Conservation (phyloP, 2,888 invertebrate genomes). For the Phrixothrix hirtus region DNA sequence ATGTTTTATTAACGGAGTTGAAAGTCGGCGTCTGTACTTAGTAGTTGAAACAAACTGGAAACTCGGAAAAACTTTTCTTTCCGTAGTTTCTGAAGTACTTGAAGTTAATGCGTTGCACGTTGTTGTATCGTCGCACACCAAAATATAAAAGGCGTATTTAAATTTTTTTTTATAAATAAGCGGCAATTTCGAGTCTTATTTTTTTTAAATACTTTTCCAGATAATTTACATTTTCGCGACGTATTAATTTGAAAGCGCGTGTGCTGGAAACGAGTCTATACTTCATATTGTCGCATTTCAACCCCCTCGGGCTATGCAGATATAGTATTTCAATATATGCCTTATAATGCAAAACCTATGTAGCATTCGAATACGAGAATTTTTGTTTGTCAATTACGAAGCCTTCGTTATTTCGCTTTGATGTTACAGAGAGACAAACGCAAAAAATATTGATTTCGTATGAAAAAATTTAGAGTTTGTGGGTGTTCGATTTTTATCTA, state of each 20-base stretch:
- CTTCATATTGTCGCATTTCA: slow-evolving; percentile 46
- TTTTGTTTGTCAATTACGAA: slow-evolving; percentile 20
- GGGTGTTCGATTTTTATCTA: no score
- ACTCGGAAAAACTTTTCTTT: slow-evolving; percentile 21
- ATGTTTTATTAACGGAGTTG: slow-evolving; percentile 18
- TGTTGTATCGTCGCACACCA: neutral
- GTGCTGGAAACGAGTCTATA: slow-evolving; percentile 28
- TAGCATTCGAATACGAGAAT: slow-evolving; percentile 16
- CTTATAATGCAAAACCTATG: slow-evolving; percentile 28
- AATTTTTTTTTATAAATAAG: neutral
- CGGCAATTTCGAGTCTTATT: slow-evolving; percentile 1
- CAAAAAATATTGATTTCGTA: no score
- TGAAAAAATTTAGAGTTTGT: no score
- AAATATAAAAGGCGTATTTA: neutral
- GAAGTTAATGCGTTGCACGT: slow-evolving; percentile 15
- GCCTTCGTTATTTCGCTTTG: slow-evolving; percentile 14
- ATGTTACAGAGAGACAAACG: neutral
- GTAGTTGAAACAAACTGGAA: slow-evolving; percentile 17
- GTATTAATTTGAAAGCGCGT: slow-evolving; percentile 26
- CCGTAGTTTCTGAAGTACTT: slow-evolving; percentile 18
- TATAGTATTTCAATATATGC: slow-evolving; percentile 42
- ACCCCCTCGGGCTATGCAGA: slow-evolving; percentile 48
- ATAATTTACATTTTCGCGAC: slow-evolving; percentile 26
- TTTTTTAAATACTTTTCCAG: slow-evolving; percentile 14
- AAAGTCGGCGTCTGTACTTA: slow-evolving; percentile 10